Evolutionary conservation across 2,888 invertebrate genomes (phyloP), one percentile per base, ranked within the genome.

Genomic region (Gortyna flavago): DNA sequence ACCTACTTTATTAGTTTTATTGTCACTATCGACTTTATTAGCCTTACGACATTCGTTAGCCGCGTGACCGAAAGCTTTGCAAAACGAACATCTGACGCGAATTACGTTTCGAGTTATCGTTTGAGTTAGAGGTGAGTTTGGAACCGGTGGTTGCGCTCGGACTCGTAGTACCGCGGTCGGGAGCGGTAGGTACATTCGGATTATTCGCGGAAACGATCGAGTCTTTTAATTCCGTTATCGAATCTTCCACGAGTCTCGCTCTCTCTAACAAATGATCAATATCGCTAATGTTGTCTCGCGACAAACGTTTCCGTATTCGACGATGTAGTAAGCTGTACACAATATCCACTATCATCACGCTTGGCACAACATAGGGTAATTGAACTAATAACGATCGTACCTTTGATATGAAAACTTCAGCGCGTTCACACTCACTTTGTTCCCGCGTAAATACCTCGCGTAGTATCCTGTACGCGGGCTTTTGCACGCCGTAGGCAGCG

Each of bases 241-340:
- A 32, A 51, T 68, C 67, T 51, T 68, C 67, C 32, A 16, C 51
- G 67, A 69, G 35, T 69, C 54, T 69, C 54, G 54, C 38, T 57
- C 54, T 54, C n/a, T 57, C 69, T 69, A 69, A 69, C n/a, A 69
- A 57, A 38, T 69, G 1, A 38, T 69, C 54, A 9, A 57, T 57
- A 18, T 38, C 69, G 54, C 9, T 69, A 21, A 69, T 38, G 11
- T 18, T 6, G n/a, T 57, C 38, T 57, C 69, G 69, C n/a, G 57
- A 38, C 38, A 69, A 38, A 69, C 57, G 69, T 69, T 57, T 57
- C 1, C 67, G 29, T 32, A 48, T 48, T 32, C 67, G 48, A 29
- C 68, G 68, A 8, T 68, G 35, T 54, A 68, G 54, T 18, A 69
- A 11, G 18, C 69, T 11, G 38, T 69, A 69, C 32, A 57, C 69